Base-by-base conservation (phyloP, 2,113 vertebrate genomes). In the Rhinolophus sinicus region DNA sequence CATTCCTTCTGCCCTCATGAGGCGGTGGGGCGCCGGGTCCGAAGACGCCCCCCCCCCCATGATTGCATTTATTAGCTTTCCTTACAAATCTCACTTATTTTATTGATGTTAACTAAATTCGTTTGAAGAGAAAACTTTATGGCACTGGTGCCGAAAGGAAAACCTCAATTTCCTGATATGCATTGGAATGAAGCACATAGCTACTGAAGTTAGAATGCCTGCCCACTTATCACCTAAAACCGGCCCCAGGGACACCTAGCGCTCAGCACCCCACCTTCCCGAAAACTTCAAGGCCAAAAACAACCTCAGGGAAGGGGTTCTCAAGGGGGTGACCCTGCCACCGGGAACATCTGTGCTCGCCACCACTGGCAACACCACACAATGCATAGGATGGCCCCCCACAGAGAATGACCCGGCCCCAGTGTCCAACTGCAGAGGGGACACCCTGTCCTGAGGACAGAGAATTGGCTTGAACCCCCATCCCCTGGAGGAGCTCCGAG, bases 401-500 rank as follows among this genome's bases (percentile, higher is more conserved):
- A 44, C 40, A 44, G 40, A 44, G 40, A 40, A 44, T 0, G 5
- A 8, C 14, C 60, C 3, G 0, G 28, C 5, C 88, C 38, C 13
- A 2, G 6, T 8, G 21, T 44, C 60, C 44, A 5, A 3, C 19
- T 4, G 24, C 78, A 26, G 33, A 24, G 35, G 40, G 35, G 44
- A 26, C 44, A 38, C 33, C 4, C n/a, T 24, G 40, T 18, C 21
- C 38, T 11, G 3, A 26, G 52, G 12, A 28, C 64, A 72, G 64
- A 38, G 22, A 44, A 38, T 0, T 9, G 47, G 44, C 33, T 56
- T 73, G 22, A 14, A 8, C 40, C 33, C 30, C 62, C 0, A 0
- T n/a, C 11, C 84, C 77, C 28, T 16, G 1, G 0, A 60, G 64
- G 52, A 2, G 6, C 75, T 47, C 10, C 0, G 3, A 7, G 4